Evolutionary conservation across 1,140 invertebrate species (phyloP), one percentile per base, ranked within the genome.

Genomic region (Centruroides sculpturatus): DNA sequence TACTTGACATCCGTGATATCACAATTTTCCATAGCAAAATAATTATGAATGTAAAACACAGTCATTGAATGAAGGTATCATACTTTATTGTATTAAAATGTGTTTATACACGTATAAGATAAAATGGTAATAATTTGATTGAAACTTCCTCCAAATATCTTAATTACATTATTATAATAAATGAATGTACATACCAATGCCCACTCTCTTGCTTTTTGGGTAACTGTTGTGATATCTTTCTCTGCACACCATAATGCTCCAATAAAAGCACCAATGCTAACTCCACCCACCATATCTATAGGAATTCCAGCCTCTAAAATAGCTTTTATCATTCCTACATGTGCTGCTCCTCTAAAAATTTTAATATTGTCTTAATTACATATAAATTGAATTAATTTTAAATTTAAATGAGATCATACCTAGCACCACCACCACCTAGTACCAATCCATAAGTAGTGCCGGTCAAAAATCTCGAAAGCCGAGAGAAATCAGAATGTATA

Each of bases 231-330:
- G 9, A 93, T 84, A 70, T 97, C 90, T 59, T 88, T 83, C 69
- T 98, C 92, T 76, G 90, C 86, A 68, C 90, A 93, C 89, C 92
- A 99, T 0, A 99, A 75, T 0, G 92, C 95, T 13, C 93, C 93
- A 85, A 99, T 95, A 67, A 98, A 89, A 0, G 93, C 87, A 3
- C 95, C 95, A 66, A 98, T 98, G 69, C 92, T 96, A 7, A 97
- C 94, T 5, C 95, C 94, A 3, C 93, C 94, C 6, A 98, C 87
- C 89, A 98, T 96, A 73, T 98, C 94, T 62, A 98, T 93, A 0
- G 94, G 94, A 70, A 98, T 96, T 4, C 91, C 92, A 11, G 89
- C 91, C 73, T 98, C 94, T 75, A 47, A 56, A 66, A 80, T 68
- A 11, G 77, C 73, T 56, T 74, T 71, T 48, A 82, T 75, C 54